Conservation (phyloP, 1,140 invertebrate genomes). For the Macrotrachela quadricornifera region DNA sequence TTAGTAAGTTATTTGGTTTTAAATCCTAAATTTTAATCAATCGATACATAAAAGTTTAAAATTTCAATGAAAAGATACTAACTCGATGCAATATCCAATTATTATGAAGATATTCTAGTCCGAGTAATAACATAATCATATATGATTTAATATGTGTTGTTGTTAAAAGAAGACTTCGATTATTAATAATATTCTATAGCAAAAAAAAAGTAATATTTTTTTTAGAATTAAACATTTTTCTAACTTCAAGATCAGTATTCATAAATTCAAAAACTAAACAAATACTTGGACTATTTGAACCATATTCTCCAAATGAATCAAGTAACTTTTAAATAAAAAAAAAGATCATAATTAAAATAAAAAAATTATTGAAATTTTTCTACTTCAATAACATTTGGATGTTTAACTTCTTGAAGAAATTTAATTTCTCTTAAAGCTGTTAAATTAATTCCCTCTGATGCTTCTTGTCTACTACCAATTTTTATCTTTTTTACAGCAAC, state of each 20-base stretch:
- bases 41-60: background rate
- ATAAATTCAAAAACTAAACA: slow-evolving; percentile 98
- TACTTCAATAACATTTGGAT: slow-evolving; percentile 78
- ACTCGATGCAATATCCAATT: slow-evolving; percentile 88
- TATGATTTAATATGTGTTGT: slow-evolving; percentile 85
- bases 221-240: background rate
- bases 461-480: slow-evolving; percentile 73
- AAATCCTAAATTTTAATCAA: slow-evolving; percentile 46
- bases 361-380: slow-evolving; percentile 35
- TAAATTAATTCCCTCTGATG: slow-evolving; percentile 87
- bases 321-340: slow-evolving; percentile 30
- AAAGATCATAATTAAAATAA: background rate
- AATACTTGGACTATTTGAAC: slow-evolving; percentile 52
- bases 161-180: slow-evolving; percentile 58
- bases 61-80: slow-evolving; percentile 12
- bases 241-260: slow-evolving; percentile 91
- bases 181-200: slow-evolving; percentile 29
- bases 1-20: slow-evolving; percentile 92
- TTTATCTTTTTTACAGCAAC: slow-evolving; percentile 48
- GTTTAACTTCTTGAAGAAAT: slow-evolving; percentile 76
- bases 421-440: slow-evolving; percentile 96
- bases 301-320: slow-evolving; percentile 75
- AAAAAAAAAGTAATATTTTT: background rate
- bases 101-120: slow-evolving; percentile 78
- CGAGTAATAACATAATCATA: slow-evolving; percentile 74